phyloP scores from a whole-genome alignment of 2,113 vertebrate genomes.

The Mandrillus leucophaeus region DNA sequence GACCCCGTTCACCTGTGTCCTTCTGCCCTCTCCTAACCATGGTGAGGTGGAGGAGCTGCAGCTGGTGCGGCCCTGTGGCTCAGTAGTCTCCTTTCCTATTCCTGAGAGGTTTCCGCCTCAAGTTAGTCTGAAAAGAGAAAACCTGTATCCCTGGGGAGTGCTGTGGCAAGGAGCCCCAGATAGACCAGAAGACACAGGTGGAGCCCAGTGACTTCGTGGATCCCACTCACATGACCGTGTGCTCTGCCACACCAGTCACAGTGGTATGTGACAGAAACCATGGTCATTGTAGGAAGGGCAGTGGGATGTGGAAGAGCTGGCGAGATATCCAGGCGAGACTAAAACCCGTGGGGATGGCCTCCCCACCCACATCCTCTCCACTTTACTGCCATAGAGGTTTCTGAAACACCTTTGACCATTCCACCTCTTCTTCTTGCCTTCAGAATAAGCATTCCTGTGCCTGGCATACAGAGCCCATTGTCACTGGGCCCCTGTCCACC shows the following conservation, averaged over 20 bases:
- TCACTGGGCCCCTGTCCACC: neutral
- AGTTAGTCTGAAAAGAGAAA: neutral
- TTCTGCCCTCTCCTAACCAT: neutral
- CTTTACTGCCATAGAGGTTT: neutral
- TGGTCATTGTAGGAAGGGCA: neutral
- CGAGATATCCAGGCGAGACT: neutral
- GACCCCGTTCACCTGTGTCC: neutral
- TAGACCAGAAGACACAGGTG: too few species aligned
- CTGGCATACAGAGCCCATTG: accelerated
- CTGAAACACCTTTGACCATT: neutral
- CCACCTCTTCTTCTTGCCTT: accelerated
- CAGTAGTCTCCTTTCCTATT: neutral
- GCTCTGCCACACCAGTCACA: neutral
- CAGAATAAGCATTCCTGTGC: neutral
- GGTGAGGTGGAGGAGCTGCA: neutral
- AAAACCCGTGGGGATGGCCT: accelerated
- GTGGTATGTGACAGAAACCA: neutral
- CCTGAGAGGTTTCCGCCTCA: neutral
- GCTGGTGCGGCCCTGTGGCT: accelerated
- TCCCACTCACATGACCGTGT: accelerated
- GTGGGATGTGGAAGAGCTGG: neutral
- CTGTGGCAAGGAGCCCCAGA: neutral
- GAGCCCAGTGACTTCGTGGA: neutral
- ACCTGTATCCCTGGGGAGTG: neutral
- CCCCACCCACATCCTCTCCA: neutral